Conservation (phyloP, 2,888 invertebrate species). For the Tipula unca region DNA sequence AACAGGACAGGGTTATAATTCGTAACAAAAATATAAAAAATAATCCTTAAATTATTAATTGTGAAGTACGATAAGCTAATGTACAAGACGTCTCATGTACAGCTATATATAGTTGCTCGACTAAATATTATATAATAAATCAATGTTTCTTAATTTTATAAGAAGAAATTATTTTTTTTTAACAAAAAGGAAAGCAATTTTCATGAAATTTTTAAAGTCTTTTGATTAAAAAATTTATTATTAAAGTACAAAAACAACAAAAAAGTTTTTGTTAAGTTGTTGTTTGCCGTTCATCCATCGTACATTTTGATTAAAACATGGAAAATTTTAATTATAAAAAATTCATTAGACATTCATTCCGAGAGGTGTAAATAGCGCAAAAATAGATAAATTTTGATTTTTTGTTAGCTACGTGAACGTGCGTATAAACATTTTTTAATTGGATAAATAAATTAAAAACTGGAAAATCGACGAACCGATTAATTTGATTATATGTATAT, state of each 20-base stretch:
- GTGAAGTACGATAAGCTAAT: background rate
- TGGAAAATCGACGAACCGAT: background rate
- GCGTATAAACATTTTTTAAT: background rate
- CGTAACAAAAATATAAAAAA: background rate
- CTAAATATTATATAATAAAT: background rate
- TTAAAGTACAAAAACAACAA: background rate
- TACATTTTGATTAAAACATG: background rate
- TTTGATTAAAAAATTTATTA: slow-evolving; percentile 14
- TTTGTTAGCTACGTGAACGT: background rate
- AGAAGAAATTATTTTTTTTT: background rate
- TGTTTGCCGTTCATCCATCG: background rate
- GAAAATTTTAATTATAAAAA: background rate
- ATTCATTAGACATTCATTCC: background rate
- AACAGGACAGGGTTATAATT: background rate
- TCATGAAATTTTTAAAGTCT: background rate
- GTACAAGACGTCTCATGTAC: background rate
- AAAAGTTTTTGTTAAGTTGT: background rate
- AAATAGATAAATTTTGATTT: background rate
- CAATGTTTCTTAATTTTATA: background rate
- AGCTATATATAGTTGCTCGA: too few relatives aligned
- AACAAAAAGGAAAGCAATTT: background rate
- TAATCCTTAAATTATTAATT: background rate
- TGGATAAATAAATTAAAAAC: background rate
- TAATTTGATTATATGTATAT: background rate
- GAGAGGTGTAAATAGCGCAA: background rate